Evolutionary conservation across 2,888 invertebrate genomes (phyloP), one percentile per base, ranked within the genome.

Genomic region (Rhingia campestris): DNA sequence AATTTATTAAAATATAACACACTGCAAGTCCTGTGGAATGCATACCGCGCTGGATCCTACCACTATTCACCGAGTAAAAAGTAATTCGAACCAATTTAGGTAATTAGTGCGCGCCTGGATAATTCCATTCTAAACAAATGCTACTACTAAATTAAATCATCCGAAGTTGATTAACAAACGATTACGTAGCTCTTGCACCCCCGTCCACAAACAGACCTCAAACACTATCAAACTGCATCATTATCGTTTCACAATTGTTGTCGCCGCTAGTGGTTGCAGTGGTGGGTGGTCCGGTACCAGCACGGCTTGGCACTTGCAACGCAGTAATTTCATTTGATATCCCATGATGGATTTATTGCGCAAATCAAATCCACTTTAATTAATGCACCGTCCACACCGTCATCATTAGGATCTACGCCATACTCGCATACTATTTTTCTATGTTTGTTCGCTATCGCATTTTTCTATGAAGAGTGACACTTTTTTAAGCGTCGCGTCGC

Each of bases 301-400:
- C 58, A 5, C 10, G 5, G 54, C 54, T 12, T 58, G 66, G 37
- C 37, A 53, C 43, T 64, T 64, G 53, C 59, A 35, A 22, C 22
- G 22, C 49, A 33, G 66, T 82, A 77, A 73, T 82, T 82, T 56
- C 58, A 69, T 73, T 82, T 85, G 81, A 72, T 82, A 81, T 85
- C 81, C 75, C 67, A 54, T 86, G 86, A 79, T 86, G 79, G 74
- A 84, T 77, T 87, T 85, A 85, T 85, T 86, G 74, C 75, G 81
- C 67, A 86, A 86, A 86, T 86, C 82, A 86, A 86, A 87, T 86
- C 77, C 81, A 86, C 76, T 86, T 82, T 86, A 86, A 86, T 86
- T 85, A 86, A 85, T 79, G 66, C 70, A 77, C 75, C 86, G 72
- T 80, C 66, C 76, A 77, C 73, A 61, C 49, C 45, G 64, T 56